A percentile compares a stretch with the other conserved stretches of the same genome.
Conservation (phyloP, 2,797 vertebrate genomes). For the Melanotaenia parkinsoni region DNA sequence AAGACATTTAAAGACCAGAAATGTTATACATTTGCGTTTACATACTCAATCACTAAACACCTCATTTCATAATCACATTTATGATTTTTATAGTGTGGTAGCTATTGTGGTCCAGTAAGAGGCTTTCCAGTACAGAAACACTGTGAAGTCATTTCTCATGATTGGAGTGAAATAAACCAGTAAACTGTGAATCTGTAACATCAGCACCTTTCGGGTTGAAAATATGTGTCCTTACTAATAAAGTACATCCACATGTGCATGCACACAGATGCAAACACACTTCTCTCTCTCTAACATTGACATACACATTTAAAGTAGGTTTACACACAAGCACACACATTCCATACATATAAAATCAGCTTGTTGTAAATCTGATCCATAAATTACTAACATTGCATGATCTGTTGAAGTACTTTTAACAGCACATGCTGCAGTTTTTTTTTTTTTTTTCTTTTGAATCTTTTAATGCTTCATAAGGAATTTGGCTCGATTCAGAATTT, state of each 20-base stretch:
- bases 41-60: conserved; percentile 53
- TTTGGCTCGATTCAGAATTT: conserved; percentile 44
- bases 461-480: conserved; percentile 47
- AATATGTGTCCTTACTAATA: conserved; percentile 55
- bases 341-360: conserved; percentile 57
- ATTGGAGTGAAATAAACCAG: conserved; percentile 31
- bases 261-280: conserved; percentile 30
- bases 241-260: conserved; percentile 51
- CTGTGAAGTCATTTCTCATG: conserved; percentile 45
- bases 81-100: conserved; percentile 67
- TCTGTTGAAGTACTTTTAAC: conserved; percentile 44
- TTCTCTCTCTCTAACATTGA: conserved; percentile 36
- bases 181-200: conserved; percentile 68
- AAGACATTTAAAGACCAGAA: conserved; percentile 64
- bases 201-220: conserved; percentile 78
- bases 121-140: conserved; percentile 52
- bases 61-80: conserved; percentile 37
- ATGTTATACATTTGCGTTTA: conserved; percentile 66
- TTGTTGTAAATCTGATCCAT: conserved; percentile 64
- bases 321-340: conserved; percentile 47
- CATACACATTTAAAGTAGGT: conserved; percentile 32
- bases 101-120: conserved; percentile 60
- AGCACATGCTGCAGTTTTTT: conserved; percentile 26
- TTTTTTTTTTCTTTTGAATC: conserved; percentile 42
- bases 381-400: conserved; percentile 72